Conservation (phyloP, 2,797 vertebrate species). For the Leptoclinus maculatus region DNA sequence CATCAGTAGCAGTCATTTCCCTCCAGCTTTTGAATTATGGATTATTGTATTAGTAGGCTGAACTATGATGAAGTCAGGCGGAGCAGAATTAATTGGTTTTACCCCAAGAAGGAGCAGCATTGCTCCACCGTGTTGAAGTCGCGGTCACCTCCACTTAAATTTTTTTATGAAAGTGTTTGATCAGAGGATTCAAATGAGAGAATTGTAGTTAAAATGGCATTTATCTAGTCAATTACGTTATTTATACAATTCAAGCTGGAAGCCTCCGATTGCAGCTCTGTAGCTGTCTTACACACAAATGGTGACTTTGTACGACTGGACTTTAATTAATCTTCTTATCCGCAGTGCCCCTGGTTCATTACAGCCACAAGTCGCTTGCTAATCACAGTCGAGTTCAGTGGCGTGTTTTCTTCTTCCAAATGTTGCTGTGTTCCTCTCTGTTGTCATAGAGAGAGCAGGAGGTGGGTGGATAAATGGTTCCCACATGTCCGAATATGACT, state of each 20-base stretch:
- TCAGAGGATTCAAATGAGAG: background rate
- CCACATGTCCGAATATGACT: slow-evolving; percentile 78
- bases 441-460: slow-evolving; percentile 72
- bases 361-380: slow-evolving; percentile 29
- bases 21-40: slow-evolving; percentile 65
- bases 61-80: slow-evolving; percentile 43
- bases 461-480: slow-evolving; percentile 71
- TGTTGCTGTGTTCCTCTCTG: slow-evolving; percentile 67
- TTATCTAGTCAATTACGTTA: background rate
- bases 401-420: slow-evolving; percentile 59
- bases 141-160: background rate
- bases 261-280: background rate
- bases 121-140: background rate
- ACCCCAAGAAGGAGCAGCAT: slow-evolving; percentile 13
- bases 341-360: slow-evolving; percentile 42
- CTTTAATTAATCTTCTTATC: slow-evolving; percentile 33
- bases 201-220: background rate
- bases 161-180: background rate
- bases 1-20: slow-evolving; percentile 49
- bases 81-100: slow-evolving; percentile 46
- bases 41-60: slow-evolving; percentile 56
- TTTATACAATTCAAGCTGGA: background rate
- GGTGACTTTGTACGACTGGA: slow-evolving; percentile 5
- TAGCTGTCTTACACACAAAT: slow-evolving; percentile 1
- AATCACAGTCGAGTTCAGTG: slow-evolving; percentile 50